A percentile compares a stretch with the other conserved stretches of the same genome.
Evolutionary conservation across 2,888 invertebrate genomes (phyloP).

Genomic region (Cephus spinipes): DNA sequence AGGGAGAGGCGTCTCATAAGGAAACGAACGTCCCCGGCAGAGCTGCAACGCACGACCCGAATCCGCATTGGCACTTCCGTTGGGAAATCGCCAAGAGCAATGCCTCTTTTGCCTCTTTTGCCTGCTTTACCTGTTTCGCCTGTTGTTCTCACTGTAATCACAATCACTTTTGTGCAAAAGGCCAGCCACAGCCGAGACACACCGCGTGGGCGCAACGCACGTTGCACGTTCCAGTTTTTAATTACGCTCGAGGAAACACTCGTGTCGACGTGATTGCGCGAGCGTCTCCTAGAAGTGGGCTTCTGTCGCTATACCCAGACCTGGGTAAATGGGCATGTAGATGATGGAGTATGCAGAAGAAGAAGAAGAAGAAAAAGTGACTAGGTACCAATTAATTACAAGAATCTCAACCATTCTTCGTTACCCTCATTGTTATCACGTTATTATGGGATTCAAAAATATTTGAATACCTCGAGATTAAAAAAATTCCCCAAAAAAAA

Average conservation of each 20-base stretch:
- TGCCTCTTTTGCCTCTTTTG: not conserved
- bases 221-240: slow-evolving; percentile 45
- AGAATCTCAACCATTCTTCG: not conserved
- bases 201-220: not conserved
- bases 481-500: not conserved
- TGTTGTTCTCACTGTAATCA: not conserved
- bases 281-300: slow-evolving; percentile 17
- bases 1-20: not conserved
- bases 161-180: not conserved
- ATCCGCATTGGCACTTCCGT: not conserved
- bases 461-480: not conserved
- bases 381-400: not conserved
- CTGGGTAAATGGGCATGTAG: not conserved
- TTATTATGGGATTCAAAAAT: not conserved
- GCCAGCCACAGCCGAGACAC: not conserved
- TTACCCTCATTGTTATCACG: not conserved
- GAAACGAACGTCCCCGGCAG: not conserved
- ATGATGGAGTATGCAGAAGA: not conserved
- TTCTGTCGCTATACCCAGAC: not conserved
- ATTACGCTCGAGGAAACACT: slow-evolving; percentile 44
- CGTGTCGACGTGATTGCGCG: slow-evolving; percentile 35
- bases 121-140: not conserved
- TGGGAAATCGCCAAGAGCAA: not conserved
- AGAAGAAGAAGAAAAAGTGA: not conserved
- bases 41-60: not conserved